These are phyloP conservation scores for Euschistus heros DNA, from an alignment of 1,140 invertebrate species.

Conservation along the genomic window DNA sequence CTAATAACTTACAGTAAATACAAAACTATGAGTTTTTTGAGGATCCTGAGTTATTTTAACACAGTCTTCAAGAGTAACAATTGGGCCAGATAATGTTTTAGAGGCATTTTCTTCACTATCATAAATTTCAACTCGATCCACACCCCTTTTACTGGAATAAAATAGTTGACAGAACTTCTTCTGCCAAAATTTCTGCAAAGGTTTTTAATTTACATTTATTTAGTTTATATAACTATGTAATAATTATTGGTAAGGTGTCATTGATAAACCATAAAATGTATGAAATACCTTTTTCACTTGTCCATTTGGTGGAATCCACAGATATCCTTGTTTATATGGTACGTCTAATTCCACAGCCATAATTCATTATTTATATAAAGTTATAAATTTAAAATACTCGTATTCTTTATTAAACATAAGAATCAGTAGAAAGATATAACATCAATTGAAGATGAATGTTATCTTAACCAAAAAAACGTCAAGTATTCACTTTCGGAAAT, in stretches of 20 bases:
- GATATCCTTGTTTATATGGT: constrained; percentile 51
- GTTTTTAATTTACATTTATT: constrained; percentile 26
- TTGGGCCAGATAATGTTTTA: constrained; percentile 52
- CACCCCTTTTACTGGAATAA: constrained; percentile 68
- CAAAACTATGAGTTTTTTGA: constrained; percentile 43
- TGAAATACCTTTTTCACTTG: not conserved
- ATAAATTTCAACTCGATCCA: constrained; percentile 71
- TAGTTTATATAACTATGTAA: not conserved
- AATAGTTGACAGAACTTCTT: constrained; percentile 66
- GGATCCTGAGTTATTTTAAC: constrained; percentile 61
- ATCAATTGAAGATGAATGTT: too few relatives aligned
- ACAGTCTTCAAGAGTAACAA: constrained; percentile 73
- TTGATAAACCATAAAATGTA: not conserved
- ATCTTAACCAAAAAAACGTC: too few relatives aligned
- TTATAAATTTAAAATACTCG: too few relatives aligned
- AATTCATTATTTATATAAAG: constrained; percentile 14
- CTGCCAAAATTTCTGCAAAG: constrained; percentile 62
- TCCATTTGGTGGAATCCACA: constrained; percentile 53
- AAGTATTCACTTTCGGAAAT: too few relatives aligned
- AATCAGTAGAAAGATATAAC: too few relatives aligned
- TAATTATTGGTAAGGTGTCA: not conserved
- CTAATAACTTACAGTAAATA: constrained; percentile 40
- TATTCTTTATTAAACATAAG: too few relatives aligned
- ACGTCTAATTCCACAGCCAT: constrained; percentile 38
- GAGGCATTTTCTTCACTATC: constrained; percentile 60